Conservation (phyloP, 2,797 vertebrate genomes). For the Scleropages formosus region DNA sequence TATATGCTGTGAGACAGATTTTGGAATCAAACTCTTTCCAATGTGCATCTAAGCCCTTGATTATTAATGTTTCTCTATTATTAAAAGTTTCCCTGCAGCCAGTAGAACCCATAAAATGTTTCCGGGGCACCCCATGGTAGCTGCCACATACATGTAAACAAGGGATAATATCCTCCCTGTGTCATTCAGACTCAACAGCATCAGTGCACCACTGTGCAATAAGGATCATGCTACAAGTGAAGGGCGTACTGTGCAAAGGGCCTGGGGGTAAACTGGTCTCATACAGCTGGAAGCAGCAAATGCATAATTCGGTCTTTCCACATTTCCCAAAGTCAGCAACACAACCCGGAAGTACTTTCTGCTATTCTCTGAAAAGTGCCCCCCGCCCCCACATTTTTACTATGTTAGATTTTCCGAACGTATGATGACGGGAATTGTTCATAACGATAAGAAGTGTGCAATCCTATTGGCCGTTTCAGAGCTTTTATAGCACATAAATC, state of each 20-base stretch:
- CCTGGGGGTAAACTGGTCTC: background rate
- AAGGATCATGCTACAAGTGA: background rate
- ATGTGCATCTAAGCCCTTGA: background rate
- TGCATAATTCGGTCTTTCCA: background rate
- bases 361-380: too few species aligned
- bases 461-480: too few species aligned
- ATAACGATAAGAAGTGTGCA: background rate
- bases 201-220: background rate
- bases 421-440: background rate
- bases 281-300: background rate
- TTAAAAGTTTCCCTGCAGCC: background rate
- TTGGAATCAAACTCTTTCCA: background rate
- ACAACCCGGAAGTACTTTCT: too few species aligned
- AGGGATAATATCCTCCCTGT: background rate
- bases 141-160: background rate
- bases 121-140: constrained; percentile 3
- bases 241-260: background rate
- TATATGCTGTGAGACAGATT: constrained; percentile 40
- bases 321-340: background rate
- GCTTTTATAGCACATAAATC: constrained; percentile 16
- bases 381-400: too few species aligned
- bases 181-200: constrained; percentile 16
- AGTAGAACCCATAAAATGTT: background rate
- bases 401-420: too few species aligned
- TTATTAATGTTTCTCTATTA: background rate